These are phyloP conservation scores for Chiloscyllium punctatum DNA, from an alignment of 2,797 vertebrate species.

Conservation along the genomic window DNA sequence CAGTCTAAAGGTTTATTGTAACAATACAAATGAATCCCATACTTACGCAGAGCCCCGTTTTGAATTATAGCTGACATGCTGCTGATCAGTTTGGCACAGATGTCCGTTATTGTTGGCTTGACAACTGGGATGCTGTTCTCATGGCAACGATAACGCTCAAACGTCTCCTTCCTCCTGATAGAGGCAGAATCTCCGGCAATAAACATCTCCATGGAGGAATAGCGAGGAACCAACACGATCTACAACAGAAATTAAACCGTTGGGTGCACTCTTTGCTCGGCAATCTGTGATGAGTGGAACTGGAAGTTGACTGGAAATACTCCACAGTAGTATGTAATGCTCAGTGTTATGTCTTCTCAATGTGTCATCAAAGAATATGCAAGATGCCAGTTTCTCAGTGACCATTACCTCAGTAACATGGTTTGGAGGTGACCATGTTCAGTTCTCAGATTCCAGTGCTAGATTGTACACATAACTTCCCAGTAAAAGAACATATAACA, in stretches of 20 bases:
- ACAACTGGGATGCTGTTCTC: constrained; percentile 66
- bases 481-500: not conserved
- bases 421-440: not conserved
- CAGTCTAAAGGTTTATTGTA: not conserved
- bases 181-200: constrained; percentile 69
- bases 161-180: constrained; percentile 67
- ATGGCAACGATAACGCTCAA: constrained; percentile 80
- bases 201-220: constrained; percentile 86
- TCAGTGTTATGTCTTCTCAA: not conserved
- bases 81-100: constrained; percentile 75
- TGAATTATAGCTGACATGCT: constrained; percentile 85
- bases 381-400: not conserved
- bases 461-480: not conserved
- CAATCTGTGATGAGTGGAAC: not conserved
- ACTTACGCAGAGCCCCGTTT: constrained; percentile 76
- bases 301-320: not conserved
- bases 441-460: not conserved
- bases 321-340: not conserved
- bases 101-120: constrained; percentile 62
- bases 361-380: not conserved
- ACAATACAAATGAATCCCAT: not conserved
- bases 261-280: not conserved
- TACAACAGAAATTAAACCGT: constrained; percentile 42
- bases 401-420: not conserved
- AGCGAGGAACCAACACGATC: constrained; percentile 78